Conservation (phyloP, 1,140 invertebrate species). For the Hycleus phaleratus region DNA sequence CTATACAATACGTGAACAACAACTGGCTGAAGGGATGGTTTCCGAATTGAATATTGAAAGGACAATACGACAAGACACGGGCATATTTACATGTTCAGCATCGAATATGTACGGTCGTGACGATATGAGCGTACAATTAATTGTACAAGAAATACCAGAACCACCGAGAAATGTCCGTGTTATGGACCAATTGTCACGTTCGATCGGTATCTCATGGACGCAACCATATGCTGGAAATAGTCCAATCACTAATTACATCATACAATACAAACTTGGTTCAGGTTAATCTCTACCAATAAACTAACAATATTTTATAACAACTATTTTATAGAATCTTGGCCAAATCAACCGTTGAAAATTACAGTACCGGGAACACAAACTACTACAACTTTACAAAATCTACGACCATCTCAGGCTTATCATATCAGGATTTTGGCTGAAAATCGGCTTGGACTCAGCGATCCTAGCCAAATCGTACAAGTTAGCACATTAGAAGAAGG, state of each 20-base stretch:
- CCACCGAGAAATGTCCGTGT: conserved; percentile 77
- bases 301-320: neutral
- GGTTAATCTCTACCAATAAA: conserved; percentile 44
- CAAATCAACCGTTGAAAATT: conserved; percentile 66
- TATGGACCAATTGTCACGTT: conserved; percentile 70
- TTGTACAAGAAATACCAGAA: conserved; percentile 86
- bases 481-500: conserved; percentile 77
- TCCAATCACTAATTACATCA: conserved; percentile 77
- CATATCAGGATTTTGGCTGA: conserved; percentile 83
- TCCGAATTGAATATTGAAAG: conserved; percentile 72
- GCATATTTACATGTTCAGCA: conserved; percentile 79
- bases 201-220: conserved; percentile 76
- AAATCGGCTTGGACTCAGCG: conserved; percentile 78
- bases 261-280: conserved; percentile 77
- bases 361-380: conserved; percentile 71
- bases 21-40: conserved; percentile 71
- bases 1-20: conserved; percentile 62
- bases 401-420: conserved; percentile 84
- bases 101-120: conserved; percentile 86
- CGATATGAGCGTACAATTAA: conserved; percentile 82
- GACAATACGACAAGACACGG: conserved; percentile 80
- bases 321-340: conserved; percentile 57
- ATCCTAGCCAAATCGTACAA: conserved; percentile 75
- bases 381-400: conserved; percentile 65
- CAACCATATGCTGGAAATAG: conserved; percentile 81